A percentile compares a stretch with the other conserved stretches of the same genome.
Evolutionary conservation across 2,113 vertebrate species (phyloP).

Genomic region (Eonycteris spelaea): DNA sequence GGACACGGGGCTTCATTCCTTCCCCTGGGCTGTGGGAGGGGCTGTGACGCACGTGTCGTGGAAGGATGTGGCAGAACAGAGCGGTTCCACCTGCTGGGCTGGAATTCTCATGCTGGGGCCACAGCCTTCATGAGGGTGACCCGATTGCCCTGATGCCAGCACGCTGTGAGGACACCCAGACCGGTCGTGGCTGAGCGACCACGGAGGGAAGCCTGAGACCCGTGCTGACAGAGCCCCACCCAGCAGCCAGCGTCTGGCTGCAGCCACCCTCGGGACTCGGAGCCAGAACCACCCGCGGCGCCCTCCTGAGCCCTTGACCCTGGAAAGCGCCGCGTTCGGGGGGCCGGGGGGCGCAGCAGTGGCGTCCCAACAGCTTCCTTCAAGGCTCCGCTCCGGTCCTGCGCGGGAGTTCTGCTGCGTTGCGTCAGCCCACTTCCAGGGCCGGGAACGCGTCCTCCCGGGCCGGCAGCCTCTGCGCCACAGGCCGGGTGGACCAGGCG

Average conservation of each 20-base stretch:
- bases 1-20: not conserved
- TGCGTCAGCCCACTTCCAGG: not conserved
- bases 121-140: not conserved
- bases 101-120: not conserved
- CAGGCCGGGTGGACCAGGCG: too few species aligned
- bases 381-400: not conserved
- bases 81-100: not conserved
- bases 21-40: not conserved
- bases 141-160: not conserved
- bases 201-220: not conserved
- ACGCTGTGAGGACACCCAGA: not conserved
- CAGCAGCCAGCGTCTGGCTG: too few species aligned
- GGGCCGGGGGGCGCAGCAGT: not conserved
- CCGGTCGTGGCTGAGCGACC: accelerated
- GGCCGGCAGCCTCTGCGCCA: not conserved
- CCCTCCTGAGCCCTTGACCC: not conserved
- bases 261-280: accelerated
- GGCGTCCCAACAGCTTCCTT: not conserved
- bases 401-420: not conserved
- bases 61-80: not conserved
- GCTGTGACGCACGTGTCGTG: not conserved
- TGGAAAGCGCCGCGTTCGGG: not conserved
- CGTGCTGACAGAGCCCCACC: too few species aligned
- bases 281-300: not conserved
- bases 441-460: not conserved